Conservation (phyloP, 2,888 invertebrate species). For the Lissocephala sabroskyi region DNA sequence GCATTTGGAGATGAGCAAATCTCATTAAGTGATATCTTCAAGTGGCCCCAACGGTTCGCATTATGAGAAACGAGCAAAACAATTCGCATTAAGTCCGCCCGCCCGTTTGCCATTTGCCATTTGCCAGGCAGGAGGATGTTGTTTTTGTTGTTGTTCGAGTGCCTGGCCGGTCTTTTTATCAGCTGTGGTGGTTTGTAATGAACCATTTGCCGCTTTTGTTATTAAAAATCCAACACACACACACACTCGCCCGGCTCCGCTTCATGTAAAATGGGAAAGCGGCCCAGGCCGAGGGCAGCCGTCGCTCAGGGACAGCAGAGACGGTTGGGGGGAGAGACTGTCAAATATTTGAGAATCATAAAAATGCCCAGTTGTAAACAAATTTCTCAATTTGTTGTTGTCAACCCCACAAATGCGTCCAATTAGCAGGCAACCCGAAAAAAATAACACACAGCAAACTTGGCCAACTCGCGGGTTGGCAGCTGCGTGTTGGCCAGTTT, state of each 20-base stretch:
- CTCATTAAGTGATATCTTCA: constrained; percentile 70
- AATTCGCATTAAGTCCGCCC: constrained; percentile 10
- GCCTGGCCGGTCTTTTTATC: constrained; percentile 38
- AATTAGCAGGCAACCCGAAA: no score
- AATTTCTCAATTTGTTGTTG: constrained; percentile 46
- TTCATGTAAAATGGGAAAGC: no score
- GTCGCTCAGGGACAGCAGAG: no score
- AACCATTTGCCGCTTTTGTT: constrained; percentile 57
- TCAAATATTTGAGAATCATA: no score
- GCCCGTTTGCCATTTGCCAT: constrained; percentile 13
- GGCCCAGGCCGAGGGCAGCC: no score
- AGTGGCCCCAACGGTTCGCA: constrained; percentile 54
- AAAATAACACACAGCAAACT: no score
- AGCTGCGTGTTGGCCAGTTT: constrained; percentile 32
- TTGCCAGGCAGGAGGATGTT: constrained; percentile 8
- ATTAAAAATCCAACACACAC: constrained; percentile 40
- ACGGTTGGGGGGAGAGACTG: no score
- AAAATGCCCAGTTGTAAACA: not conserved
- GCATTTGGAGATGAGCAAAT: constrained; percentile 66
- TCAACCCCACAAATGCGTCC: constrained; percentile 46
- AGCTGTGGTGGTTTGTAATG: constrained; percentile 31
- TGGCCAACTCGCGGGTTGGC: no score
- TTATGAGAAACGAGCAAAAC: constrained; percentile 51
- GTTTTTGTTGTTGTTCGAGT: constrained; percentile 18
- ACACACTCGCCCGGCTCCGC: constrained; percentile 4